Evolutionary conservation across 2,888 invertebrate species (phyloP), one percentile per base, ranked within the genome.

Genomic region (Trissoscelio sp.): DNA sequence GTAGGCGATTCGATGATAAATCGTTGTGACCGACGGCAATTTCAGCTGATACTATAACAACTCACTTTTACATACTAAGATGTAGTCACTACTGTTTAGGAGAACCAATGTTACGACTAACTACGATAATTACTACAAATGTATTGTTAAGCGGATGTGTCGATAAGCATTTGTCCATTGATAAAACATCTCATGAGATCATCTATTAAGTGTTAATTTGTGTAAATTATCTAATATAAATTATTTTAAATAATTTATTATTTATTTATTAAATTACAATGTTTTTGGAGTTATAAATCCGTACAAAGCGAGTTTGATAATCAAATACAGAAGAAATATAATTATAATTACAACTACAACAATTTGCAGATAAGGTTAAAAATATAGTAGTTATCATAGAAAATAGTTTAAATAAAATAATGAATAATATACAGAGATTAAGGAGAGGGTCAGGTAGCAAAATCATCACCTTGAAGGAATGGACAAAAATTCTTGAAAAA

Each of bases 1-100:
- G 72, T 72, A 39, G 79, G 70, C 51, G 79, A 72, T 42, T 66
- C 64, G 55, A 70, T 79, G 79, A 79, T 79, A 72, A 79, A 72
- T 79, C 57, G 44, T 58, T 58, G 39, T 46, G 64, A 57, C 46
- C 48, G 39, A 64, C 20, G 42, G 57, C 70, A 58, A 62, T 72
- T 79, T 58, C 39, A 58, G 60, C 53, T 37, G 64, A 55, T 62
- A 64, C 28, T 60, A 34, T 64, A 70, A 78, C 67, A 62, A 69
- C 53, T 72, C 62, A 58, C 64, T 73, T 72, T 58, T 66, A 42
- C 51, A 53, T 37, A 42, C 51, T 58, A 44, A 28, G n/a, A 66
- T 53, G 53, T 62, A 67, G 44, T 79, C 79, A 69, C 73, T 79
- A 79, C 73, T 67, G 79, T 79, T 73, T 20, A 69, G 34, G 48